phyloP scores from a whole-genome alignment of 2,113 vertebrate genomes.

The Myotis davidii region DNA sequence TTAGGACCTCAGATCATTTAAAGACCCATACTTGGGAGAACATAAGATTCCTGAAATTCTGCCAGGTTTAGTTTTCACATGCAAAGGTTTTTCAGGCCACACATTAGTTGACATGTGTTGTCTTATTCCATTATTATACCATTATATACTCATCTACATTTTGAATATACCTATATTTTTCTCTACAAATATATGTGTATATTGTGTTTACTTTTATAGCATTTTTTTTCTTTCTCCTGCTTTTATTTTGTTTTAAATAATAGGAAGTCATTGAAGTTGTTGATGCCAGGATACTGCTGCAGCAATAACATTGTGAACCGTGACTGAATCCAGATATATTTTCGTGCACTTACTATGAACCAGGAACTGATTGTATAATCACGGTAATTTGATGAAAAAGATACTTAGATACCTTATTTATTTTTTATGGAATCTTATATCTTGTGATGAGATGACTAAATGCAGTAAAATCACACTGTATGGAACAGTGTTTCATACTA shows the following conservation, averaged over 20 bases:
- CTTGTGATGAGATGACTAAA: neutral
- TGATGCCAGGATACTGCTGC: neutral
- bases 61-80: neutral
- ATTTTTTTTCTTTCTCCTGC: neutral
- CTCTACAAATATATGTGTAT: neutral
- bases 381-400: neutral
- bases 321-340: neutral
- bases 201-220: neutral
- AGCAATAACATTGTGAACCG: neutral
- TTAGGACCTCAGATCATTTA: neutral
- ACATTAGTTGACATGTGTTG: neutral
- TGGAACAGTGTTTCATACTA: neutral
- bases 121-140: neutral
- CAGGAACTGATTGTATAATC: neutral
- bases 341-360: neutral
- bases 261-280: neutral
- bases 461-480: neutral
- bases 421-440: neutral
- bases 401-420: neutral
- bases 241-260: conserved; percentile 35
- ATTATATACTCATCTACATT: neutral
- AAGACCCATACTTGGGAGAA: neutral
- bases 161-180: neutral
- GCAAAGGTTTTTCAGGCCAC: neutral
- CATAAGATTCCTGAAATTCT: neutral